Base-by-base conservation (phyloP, 2,888 invertebrate species). In the Galerucella pusilla region DNA sequence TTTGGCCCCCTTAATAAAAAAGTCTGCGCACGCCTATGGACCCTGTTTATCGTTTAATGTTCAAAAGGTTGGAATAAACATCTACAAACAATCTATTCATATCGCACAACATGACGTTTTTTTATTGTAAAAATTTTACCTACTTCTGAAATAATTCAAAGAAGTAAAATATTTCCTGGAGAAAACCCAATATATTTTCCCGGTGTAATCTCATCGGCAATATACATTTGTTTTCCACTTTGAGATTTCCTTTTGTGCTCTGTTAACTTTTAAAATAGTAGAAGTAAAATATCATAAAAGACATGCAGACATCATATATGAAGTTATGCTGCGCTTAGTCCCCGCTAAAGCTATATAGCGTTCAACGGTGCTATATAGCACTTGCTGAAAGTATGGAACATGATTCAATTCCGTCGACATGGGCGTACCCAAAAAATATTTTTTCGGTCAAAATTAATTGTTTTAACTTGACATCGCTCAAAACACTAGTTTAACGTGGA, bases 331-430 rank as follows among this genome's bases (percentile, higher is more conserved):
- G 54, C 14, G 66, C 45, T 46, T 59, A n/a, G 20, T 57, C 25
- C 28, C 20, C 14, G 49, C 63, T 70, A 64, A 16, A 70, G 63
- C 52, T 63, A 52, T 20, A 20, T 49, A 61, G 57, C 25, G 16
- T 57, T 46, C 42, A 42, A n/a, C 20, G 59, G 66, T 46, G 54
- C 72, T 49, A 57, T 66, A 52, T 42, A 28, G 49, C 66, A 60
- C 28, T 67, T 20, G 11, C 71, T 16, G 6, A 70, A 61, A 63
- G 60, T 60, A 57, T 57, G n/a, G 16, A 35, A 61, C 59, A 71
- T 71, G 66, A 66, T 72, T 72, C 77, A 76, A 79, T 77, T 72
- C 77, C 70, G 74, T 70, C 65, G 16, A 46, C 64, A 65, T 16
- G 16, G 20, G 64, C 64, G 64, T 11, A 6, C 64, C 1, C 7